A percentile compares a stretch with the other conserved stretches of the same genome.
These are phyloP conservation scores for Hemibagrus wyckioides DNA, from an alignment of 2,113 vertebrate genomes.

Conservation along the genomic window DNA sequence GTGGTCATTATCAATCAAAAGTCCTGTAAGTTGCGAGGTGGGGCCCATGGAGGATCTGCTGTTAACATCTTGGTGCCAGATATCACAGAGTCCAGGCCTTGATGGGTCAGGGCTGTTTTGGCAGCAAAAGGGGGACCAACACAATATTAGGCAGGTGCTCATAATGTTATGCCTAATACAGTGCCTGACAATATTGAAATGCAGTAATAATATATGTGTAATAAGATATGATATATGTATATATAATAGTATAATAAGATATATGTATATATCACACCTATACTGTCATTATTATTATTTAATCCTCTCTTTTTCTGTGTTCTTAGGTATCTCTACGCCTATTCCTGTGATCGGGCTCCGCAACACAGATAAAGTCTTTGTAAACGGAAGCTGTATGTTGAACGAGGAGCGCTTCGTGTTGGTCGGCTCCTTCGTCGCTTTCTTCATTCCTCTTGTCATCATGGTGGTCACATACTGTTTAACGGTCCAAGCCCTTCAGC, in stretches of 20 bases:
- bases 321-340: constrained; percentile 89
- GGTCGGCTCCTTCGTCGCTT: constrained; percentile 95
- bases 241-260: too few species aligned
- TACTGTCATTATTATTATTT: not conserved
- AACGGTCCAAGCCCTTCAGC: constrained; percentile 88
- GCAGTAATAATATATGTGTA: not conserved
- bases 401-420: constrained; percentile 95
- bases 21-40: too few species aligned
- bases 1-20: too few species aligned
- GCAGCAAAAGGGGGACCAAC: too few species aligned
- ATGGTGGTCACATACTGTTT: constrained; percentile 97
- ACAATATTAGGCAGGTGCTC: too few species aligned
- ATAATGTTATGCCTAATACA: not conserved
- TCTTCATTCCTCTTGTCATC: constrained; percentile 97
- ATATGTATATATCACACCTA: not conserved
- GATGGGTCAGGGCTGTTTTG: too few species aligned
- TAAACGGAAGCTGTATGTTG: constrained; percentile 88
- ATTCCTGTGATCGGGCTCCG: constrained; percentile 94
- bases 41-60: too few species aligned
- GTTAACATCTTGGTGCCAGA: too few species aligned
- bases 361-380: constrained; percentile 88
- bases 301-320: constrained; percentile 32
- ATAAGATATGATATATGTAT: too few species aligned
- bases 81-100: too few species aligned
- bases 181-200: not conserved